These are phyloP conservation scores for Hydriomena furcata DNA, from an alignment of 2,888 invertebrate species.

Conservation along the genomic window DNA sequence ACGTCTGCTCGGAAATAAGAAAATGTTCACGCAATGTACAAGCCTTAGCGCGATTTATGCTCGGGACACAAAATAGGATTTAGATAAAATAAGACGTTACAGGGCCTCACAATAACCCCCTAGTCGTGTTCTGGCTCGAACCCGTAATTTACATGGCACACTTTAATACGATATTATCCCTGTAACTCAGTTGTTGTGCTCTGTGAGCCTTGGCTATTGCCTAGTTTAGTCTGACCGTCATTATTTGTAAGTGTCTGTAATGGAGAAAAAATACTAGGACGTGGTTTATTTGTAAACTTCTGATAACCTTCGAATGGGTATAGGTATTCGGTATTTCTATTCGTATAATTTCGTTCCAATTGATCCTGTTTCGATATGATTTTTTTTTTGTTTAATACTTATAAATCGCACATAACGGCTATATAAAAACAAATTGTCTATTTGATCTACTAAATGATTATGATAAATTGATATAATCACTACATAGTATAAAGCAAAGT, in stretches of 20 bases:
- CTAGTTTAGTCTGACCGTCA: slow-evolving; percentile 49
- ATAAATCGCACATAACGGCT: too few species aligned
- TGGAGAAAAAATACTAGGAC: slow-evolving; percentile 46
- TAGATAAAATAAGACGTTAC: slow-evolving; percentile 75
- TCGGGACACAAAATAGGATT: slow-evolving; percentile 79
- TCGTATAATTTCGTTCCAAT: background rate
- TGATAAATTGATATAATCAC: too few species aligned
- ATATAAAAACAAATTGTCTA: too few species aligned
- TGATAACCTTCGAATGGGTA: background rate
- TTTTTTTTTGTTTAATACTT: background rate
- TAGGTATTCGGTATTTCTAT: too few species aligned
- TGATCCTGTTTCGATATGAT: background rate
- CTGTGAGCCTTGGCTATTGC: slow-evolving; percentile 45
- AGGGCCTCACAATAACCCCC: slow-evolving; percentile 54
- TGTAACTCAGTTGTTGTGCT: slow-evolving; percentile 47
- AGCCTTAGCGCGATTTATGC: slow-evolving; percentile 79
- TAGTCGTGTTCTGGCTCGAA: slow-evolving; percentile 49
- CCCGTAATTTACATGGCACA: slow-evolving; percentile 58
- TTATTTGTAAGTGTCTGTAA: slow-evolving; percentile 48
- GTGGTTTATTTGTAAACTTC: slow-evolving; percentile 24
- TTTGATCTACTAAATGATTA: too few species aligned
- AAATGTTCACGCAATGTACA: slow-evolving; percentile 77
- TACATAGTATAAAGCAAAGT: too few species aligned
- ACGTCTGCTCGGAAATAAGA: slow-evolving; percentile 79
- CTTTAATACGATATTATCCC: slow-evolving; percentile 55